Evolutionary conservation across 2,888 invertebrate genomes (phyloP), one percentile per base, ranked within the genome.

Genomic region (Acleris holmiana): DNA sequence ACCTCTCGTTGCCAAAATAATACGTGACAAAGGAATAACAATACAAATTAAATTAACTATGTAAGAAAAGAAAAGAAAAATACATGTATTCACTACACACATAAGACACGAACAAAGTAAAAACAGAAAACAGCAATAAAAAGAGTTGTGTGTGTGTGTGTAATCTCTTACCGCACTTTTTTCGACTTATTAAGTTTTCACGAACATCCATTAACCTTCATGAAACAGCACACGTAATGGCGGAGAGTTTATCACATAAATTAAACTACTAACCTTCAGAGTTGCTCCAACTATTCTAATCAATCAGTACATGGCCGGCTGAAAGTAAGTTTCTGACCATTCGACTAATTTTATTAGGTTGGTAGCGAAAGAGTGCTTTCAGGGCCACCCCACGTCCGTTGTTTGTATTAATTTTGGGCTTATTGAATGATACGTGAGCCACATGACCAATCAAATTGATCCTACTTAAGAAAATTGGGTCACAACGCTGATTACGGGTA

Each of bases 381-480:
- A 46, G 13, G 47, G 23, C 54, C 66, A 51, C 48, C 61, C 67
- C 68, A 69, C 68, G 68, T 68, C 44, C 60, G 49, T 17, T 65
- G 64, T 63, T 53, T 60, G 60, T 67, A 68, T 69, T 69, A 69
- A 69, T 69, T 68, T 67, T 57, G 67, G 67, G 63, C 68, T 67
- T 69, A 69, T 68, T 65, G 62, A 68, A 69, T 68, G 64, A 65
- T 65, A 69, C 68, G 68, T 68, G 68, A 68, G 60, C 57, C 59
- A 65, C 67, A 63, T 69, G 65, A 23, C 48, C 59, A 57, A 67
- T 59, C 57, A 58, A 65, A 58, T 61, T 57, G 67, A 65, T 49
- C 51, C 56, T 61, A 61, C 65, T 65, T 58, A 61, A 54, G 51
- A 23, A 65, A 67, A 67, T 67, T 65, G 65, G 57, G 65, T 56